Conservation (phyloP, 2,888 invertebrate genomes). For the Unio delphinus region DNA sequence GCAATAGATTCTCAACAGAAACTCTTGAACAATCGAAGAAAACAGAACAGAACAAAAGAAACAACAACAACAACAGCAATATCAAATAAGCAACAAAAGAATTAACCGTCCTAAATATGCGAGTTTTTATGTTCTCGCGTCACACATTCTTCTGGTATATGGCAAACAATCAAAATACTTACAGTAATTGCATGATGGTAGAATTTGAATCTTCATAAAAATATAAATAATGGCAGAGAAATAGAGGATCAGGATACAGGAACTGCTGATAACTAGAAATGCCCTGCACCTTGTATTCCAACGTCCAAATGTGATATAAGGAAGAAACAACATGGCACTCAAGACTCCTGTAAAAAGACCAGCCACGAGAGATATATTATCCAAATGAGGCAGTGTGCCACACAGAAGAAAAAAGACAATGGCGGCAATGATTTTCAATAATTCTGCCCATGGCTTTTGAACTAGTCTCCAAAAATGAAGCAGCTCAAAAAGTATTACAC, state of each 20-base stretch:
- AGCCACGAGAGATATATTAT: slow-evolving; percentile 43
- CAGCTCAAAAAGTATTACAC: slow-evolving; percentile 52
- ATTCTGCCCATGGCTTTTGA: slow-evolving; percentile 35
- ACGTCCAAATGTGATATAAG: slow-evolving; percentile 55
- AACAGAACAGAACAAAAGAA: too few relatives aligned
- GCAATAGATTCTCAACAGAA: too few relatives aligned
- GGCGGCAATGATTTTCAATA: slow-evolving; percentile 34
- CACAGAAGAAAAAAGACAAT: slow-evolving; percentile 32
- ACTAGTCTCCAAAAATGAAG: slow-evolving; percentile 55
- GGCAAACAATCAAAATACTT: slow-evolving; percentile 47
- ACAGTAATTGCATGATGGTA: slow-evolving; percentile 37
- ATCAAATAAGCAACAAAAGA: too few relatives aligned
- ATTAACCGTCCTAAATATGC: not conserved
- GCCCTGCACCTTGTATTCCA: slow-evolving; percentile 34
- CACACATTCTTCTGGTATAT: slow-evolving; percentile 47
- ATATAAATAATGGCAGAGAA: slow-evolving; percentile 32
- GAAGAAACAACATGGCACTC: slow-evolving; percentile 48
- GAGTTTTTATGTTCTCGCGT: slow-evolving; percentile 6
- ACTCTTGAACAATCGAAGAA: too few relatives aligned
- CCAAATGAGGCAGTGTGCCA: slow-evolving; percentile 54
- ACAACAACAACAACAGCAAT: too few relatives aligned
- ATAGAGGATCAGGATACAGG: slow-evolving; percentile 23
- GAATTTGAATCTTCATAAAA: slow-evolving; percentile 43
- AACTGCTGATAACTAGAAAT: slow-evolving; percentile 27
- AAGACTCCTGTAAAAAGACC: slow-evolving; percentile 53